Conservation (phyloP, 2,797 vertebrate species). For the Myoxocephalus aenaeus region DNA sequence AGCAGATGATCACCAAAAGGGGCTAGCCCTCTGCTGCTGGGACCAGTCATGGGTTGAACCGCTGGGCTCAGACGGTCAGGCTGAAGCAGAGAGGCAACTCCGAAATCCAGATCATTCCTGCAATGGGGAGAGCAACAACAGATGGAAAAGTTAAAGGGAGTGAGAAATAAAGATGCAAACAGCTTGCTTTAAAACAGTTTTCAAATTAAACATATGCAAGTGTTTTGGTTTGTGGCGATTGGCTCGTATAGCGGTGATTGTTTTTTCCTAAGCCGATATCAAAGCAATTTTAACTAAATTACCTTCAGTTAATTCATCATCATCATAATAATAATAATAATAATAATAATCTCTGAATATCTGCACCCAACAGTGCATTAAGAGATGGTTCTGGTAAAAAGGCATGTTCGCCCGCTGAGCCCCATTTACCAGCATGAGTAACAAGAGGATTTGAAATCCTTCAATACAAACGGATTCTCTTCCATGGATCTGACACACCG, state of each 20-base stretch:
- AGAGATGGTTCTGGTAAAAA: not conserved
- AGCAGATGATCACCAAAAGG: slow-evolving; percentile 82
- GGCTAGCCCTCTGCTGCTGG: slow-evolving; percentile 45
- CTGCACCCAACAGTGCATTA: not conserved
- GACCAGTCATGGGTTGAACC: slow-evolving; percentile 55
- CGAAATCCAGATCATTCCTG: slow-evolving; percentile 86
- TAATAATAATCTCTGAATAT: not conserved
- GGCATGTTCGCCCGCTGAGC: not conserved
- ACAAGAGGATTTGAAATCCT: not conserved
- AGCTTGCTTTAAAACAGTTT: not conserved
- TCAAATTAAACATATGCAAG: not conserved
- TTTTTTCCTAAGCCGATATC: no score
- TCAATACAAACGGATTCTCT: not conserved
- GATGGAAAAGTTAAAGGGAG: not conserved
- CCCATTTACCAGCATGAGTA: not conserved
- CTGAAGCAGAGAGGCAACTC: slow-evolving; percentile 82
- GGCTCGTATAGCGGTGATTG: not conserved
- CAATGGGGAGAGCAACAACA: not conserved
- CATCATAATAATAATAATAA: not conserved
- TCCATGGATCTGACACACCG: no score
- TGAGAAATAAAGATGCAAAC: not conserved
- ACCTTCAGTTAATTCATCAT: no score
- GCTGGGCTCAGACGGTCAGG: slow-evolving; percentile 79
- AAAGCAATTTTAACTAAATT: no score
- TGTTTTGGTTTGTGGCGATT: not conserved